A percentile compares a stretch with the other conserved stretches of the same genome.
Conservation (phyloP, 2,797 vertebrate genomes). For the Phyllotis vaccarum region DNA sequence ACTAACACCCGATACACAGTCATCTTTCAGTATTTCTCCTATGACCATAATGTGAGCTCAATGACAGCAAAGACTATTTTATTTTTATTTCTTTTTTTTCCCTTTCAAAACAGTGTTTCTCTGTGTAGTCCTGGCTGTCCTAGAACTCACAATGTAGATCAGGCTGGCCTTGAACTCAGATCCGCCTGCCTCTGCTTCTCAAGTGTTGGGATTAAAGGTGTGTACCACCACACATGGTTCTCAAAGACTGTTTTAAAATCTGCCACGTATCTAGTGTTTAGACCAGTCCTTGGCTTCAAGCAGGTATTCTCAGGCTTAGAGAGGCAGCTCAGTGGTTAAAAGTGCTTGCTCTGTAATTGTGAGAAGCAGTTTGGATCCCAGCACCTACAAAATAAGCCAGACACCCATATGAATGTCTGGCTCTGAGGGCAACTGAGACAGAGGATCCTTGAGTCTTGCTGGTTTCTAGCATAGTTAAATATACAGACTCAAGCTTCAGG, state of each 20-base stretch:
- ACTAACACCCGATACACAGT: background rate
- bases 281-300: conserved; percentile 8
- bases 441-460: background rate
- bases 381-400: background rate
- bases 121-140: background rate
- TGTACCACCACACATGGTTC: background rate
- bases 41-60: background rate
- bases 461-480: background rate
- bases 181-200: background rate
- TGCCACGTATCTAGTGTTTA: background rate
- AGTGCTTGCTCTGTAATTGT: background rate
- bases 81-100: background rate
- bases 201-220: background rate
- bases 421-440: background rate
- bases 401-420: background rate
- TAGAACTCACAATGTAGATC: background rate
- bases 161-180: background rate
- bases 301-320: background rate
- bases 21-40: background rate
- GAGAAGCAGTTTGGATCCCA: background rate
- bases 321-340: background rate
- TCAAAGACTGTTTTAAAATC: conserved; percentile 8
- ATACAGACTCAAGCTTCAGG: background rate
- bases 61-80: background rate
- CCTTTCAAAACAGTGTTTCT: background rate